These are phyloP conservation scores for Pseudochirops cupreus DNA, from an alignment of 2,797 vertebrate genomes.

Conservation along the genomic window DNA sequence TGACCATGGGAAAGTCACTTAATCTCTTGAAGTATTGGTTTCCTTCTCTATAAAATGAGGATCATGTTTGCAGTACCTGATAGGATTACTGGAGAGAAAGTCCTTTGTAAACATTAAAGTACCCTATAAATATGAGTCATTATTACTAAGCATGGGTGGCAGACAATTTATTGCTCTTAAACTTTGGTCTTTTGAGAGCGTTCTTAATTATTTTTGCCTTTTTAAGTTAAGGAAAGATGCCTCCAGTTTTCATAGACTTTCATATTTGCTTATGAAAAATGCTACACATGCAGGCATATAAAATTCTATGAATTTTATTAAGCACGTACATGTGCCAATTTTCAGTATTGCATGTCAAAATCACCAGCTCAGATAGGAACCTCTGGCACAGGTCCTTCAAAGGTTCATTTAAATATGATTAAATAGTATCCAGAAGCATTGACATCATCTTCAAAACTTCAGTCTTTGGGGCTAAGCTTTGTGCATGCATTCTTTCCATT, in stretches of 20 bases:
- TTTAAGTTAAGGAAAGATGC: background rate
- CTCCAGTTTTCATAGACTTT: background rate
- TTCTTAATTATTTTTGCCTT: background rate
- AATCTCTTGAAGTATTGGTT: background rate
- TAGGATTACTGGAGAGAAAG: background rate
- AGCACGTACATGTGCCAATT: background rate
- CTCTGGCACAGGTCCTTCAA: background rate
- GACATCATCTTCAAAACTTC: constrained; percentile 27
- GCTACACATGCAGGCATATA: background rate
- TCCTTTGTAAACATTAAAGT: background rate
- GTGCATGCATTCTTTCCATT: constrained; percentile 35
- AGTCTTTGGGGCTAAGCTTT: constrained; percentile 21
- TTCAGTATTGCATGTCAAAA: constrained; percentile 43
- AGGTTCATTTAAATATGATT: constrained; percentile 34
- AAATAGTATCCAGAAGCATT: background rate
- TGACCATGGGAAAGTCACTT: background rate
- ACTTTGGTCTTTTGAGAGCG: background rate
- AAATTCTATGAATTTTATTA: constrained; percentile 50
- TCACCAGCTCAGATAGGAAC: constrained; percentile 8
- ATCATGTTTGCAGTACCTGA: background rate
- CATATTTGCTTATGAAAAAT: background rate
- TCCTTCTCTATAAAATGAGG: background rate
- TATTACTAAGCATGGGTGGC: background rate
- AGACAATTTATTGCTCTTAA: background rate
- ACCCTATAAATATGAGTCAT: background rate